Evolutionary conservation across 2,797 vertebrate species (phyloP), one percentile per base, ranked within the genome.

Genomic region (Oryzias dopingdopingensis): DNA sequence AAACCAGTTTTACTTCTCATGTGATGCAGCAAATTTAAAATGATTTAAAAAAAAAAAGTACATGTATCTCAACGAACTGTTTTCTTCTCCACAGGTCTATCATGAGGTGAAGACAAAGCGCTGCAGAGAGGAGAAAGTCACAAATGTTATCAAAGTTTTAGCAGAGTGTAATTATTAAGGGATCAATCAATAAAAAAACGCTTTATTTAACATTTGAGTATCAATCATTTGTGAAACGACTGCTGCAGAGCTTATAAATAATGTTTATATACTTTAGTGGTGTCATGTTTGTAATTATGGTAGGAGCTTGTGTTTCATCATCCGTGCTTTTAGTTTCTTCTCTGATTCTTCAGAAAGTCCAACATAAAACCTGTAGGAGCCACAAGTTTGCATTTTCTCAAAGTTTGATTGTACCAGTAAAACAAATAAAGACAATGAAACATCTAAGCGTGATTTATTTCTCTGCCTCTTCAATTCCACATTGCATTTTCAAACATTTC

Each of bases 11-110:
- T 37, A 37, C 32, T 37, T 29, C 26, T 6, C 8, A 32, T 32
- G 29, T 32, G 29, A 26, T 26, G 26, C 26, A 6, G 26, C 26
- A 26, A 7, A 10, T 17, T 45, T 10, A 45, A 18, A 18, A 45
- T 18, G 7, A 45, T 17, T 18, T 1, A 45, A 17, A 18, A 18
- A 18, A 18, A 18, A 18, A 18, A 45, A 18, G 43, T 45, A 18
- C 15, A 45, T 45, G 10, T 8, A 45, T 13, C 18, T 18, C 13
- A 23, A 53, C 52, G 14, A 14, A 42, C 49, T 2, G 46, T 48
- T 46, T 0, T 56, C 53, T 61, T 56, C 32, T 73, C 49, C 43
- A 54, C 79, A 93, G 92, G 90, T 74, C 0, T 93, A 44, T 87
- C 82, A 4, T 93, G 76, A 93, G 64, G 59, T 12, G 26, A 58